phyloP scores from a whole-genome alignment of 2,113 vertebrate genomes.

The Oncorhynchus tshawytscha region DNA sequence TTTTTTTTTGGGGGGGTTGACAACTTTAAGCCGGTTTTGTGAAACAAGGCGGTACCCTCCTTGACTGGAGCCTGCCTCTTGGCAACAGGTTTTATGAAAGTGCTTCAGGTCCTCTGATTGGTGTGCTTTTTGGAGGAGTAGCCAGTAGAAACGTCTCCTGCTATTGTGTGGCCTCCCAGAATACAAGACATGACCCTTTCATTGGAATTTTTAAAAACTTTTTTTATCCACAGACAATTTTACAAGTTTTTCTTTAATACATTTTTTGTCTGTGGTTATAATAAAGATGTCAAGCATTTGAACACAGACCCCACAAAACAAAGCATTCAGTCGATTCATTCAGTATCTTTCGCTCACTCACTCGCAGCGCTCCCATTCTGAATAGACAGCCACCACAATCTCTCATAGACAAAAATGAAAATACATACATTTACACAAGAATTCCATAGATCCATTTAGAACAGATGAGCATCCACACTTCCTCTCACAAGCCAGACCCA shows the following conservation, averaged over 20 bases:
- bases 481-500: background rate
- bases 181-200: background rate
- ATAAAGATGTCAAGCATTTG: constrained; percentile 56
- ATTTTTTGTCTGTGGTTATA: constrained; percentile 59
- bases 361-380: background rate
- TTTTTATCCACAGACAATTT: constrained; percentile 8
- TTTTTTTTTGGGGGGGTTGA: background rate
- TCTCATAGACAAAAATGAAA: constrained; percentile 16
- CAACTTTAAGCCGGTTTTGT: background rate
- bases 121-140: background rate
- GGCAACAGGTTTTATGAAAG: no score
- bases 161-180: background rate
- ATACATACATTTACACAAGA: constrained; percentile 9
- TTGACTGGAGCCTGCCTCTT: background rate
- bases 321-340: constrained; percentile 4
- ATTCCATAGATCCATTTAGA: background rate
- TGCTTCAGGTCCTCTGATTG: background rate
- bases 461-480: background rate
- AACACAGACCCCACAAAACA: constrained; percentile 50
- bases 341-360: background rate
- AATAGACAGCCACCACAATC: constrained; percentile 16
- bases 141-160: constrained; percentile 7
- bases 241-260: constrained; percentile 61
- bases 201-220: background rate
- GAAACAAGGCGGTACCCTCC: background rate